These are phyloP conservation scores for Trissoscelio sp. DNA, from an alignment of 2,888 invertebrate genomes.

Conservation along the genomic window DNA sequence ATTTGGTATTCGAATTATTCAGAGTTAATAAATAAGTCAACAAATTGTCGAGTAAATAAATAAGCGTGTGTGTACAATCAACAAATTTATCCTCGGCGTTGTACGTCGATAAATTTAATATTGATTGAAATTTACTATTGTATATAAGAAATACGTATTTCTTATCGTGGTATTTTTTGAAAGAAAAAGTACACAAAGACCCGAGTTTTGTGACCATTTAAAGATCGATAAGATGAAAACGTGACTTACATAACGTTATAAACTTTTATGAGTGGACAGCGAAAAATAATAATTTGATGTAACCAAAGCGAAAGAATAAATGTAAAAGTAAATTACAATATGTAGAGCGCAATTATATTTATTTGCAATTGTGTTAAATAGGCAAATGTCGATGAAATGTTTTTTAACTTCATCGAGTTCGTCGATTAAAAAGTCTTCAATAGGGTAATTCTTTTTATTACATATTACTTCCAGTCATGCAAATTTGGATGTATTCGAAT, in stretches of 20 bases:
- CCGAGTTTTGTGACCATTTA: conserved; percentile 10
- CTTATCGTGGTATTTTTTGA: not conserved
- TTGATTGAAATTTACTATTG: not conserved
- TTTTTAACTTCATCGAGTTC: no score
- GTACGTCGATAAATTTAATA: not conserved
- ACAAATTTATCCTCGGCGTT: no score
- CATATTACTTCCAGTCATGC: not conserved
- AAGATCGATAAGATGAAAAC: conserved; percentile 10
- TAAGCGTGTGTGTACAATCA: no score
- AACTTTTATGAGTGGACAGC: not conserved
- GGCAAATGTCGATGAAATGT: no score
- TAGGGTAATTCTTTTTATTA: conserved; percentile 14
- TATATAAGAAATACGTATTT: not conserved
- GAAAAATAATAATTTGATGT: conserved; percentile 16
- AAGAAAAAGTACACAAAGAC: not conserved
- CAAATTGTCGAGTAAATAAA: no score
- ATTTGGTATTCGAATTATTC: no score
- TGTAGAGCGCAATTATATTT: no score
- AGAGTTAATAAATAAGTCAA: no score
- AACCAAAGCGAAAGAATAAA: no score
- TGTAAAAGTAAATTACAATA: no score
- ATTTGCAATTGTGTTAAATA: no score
- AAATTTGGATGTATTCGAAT: conserved; percentile 28
- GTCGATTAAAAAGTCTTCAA: not conserved
- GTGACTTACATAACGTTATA: conserved; percentile 10